These are phyloP conservation scores for Portevinia maculata DNA, from an alignment of 2,888 invertebrate genomes.

Conservation along the genomic window DNA sequence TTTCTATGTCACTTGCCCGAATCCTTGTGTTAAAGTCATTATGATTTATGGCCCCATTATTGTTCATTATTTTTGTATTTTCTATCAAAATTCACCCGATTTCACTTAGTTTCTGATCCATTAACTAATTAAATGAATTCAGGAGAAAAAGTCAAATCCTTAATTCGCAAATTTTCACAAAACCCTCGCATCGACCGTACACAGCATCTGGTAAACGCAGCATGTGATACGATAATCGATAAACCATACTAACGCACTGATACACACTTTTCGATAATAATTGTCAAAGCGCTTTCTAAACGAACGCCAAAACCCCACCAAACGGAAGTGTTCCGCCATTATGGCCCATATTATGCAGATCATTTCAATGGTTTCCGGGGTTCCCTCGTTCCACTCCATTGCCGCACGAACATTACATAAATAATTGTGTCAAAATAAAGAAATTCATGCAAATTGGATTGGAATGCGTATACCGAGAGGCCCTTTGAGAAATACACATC, in stretches of 20 bases:
- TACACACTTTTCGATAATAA: conserved; percentile 30
- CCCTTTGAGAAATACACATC: conserved; percentile 53
- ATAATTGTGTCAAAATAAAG: conserved; percentile 70
- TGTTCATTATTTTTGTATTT: conserved; percentile 38
- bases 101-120: conserved; percentile 61
- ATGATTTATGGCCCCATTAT: conserved; percentile 44
- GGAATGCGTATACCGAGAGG: conserved; percentile 42
- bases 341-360: conserved; percentile 4
- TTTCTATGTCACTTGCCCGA: conserved; percentile 20
- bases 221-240: conserved; percentile 59
- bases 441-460: conserved; percentile 72
- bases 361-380: conserved; percentile 12
- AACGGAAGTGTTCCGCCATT: conserved; percentile 20
- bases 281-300: conserved; percentile 12
- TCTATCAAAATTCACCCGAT: conserved; percentile 37
- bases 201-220: conserved; percentile 14
- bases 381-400: conserved; percentile 13
- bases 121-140: conserved; percentile 67
- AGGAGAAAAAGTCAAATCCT: background rate
- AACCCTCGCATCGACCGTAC: background rate
- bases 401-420: conserved; percentile 49
- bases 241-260: conserved; percentile 43
- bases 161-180: conserved; percentile 15
- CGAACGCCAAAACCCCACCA: background rate
- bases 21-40: background rate